These are phyloP conservation scores for Podargus strigoides DNA, from an alignment of 2,797 vertebrate genomes.

Conservation along the genomic window DNA sequence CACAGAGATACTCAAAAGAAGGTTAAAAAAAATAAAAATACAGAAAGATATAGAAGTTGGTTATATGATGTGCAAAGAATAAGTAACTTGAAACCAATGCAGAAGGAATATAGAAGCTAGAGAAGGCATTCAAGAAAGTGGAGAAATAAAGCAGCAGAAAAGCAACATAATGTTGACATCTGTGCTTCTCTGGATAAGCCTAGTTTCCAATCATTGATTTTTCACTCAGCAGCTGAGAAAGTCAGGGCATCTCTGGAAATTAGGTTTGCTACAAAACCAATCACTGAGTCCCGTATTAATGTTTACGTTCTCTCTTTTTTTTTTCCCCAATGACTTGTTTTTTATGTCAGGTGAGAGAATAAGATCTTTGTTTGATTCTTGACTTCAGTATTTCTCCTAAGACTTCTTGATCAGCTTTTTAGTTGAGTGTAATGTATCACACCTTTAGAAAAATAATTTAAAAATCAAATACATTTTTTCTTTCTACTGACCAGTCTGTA, in stretches of 20 bases:
- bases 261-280: background rate
- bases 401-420: background rate
- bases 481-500: background rate
- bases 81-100: background rate
- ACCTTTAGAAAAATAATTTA: background rate
- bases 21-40: fast-evolving
- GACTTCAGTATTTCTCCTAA: background rate
- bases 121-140: background rate
- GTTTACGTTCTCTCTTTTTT: background rate
- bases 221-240: background rate
- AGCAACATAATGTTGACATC: background rate
- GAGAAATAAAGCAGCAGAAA: background rate
- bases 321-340: background rate
- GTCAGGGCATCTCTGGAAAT: background rate
- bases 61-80: background rate
- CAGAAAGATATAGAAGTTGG: fast-evolving
- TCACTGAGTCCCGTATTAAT: background rate
- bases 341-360: background rate
- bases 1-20: background rate
- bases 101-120: background rate
- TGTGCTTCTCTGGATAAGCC: background rate
- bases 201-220: background rate
- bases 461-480: background rate
- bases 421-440: background rate
- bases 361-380: background rate